Conservation (phyloP, 1,140 invertebrate genomes). For the Dolichoris vasculosae region DNA sequence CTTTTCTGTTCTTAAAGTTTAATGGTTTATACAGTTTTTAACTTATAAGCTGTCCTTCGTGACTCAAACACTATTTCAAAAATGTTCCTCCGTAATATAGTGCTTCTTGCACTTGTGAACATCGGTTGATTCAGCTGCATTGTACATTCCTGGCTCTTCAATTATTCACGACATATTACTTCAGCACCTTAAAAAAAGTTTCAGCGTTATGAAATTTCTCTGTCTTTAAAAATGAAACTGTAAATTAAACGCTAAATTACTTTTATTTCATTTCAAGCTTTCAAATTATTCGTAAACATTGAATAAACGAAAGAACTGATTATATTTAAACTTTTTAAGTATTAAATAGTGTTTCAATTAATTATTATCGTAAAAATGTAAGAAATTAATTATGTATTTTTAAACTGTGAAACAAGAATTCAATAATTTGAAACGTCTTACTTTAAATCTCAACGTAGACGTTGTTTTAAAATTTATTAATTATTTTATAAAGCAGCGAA, state of each 20-base stretch:
- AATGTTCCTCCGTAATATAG: background rate
- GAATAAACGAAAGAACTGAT: too few relatives aligned
- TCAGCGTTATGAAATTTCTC: background rate
- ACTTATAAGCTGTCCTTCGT: background rate
- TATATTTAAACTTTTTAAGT: too few relatives aligned
- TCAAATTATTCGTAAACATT: too few relatives aligned
- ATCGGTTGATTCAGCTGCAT: background rate
- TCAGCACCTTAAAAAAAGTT: constrained; percentile 39
- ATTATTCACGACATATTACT: background rate
- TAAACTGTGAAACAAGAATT: too few relatives aligned
- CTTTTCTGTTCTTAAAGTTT: constrained; percentile 23
- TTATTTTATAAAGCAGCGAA: too few relatives aligned
- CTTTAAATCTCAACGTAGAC: too few relatives aligned
- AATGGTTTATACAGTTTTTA: constrained; percentile 28
- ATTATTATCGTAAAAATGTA: too few relatives aligned
- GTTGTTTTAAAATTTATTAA: too few relatives aligned
- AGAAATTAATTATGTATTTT: too few relatives aligned
- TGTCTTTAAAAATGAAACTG: background rate
- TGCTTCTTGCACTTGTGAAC: constrained; percentile 3
- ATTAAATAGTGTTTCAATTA: too few relatives aligned
- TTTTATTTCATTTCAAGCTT: background rate
- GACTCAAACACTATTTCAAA: constrained; percentile 29
- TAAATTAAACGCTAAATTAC: background rate
- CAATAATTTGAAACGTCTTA: too few relatives aligned
- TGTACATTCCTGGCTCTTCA: background rate